Conservation (phyloP, 2,797 vertebrate genomes). For the Limnodromus scolopaceus region DNA sequence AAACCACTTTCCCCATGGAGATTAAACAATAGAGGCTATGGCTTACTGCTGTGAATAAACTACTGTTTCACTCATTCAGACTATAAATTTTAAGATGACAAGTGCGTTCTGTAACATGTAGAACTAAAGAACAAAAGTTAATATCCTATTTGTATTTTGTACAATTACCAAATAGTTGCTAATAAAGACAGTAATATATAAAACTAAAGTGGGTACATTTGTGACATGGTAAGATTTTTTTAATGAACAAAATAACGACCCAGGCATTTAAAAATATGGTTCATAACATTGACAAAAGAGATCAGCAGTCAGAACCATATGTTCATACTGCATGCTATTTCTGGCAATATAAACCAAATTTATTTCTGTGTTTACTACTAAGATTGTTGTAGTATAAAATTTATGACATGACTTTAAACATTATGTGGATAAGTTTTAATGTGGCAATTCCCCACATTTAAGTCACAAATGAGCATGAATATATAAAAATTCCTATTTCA, state of each 20-base stretch:
- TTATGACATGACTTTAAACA: background rate
- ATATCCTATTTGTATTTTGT: background rate
- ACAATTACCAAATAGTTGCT: background rate
- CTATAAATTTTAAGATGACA: background rate
- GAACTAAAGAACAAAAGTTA: background rate
- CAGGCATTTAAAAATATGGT: background rate
- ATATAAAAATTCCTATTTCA: background rate
- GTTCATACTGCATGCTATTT: background rate
- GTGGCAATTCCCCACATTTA: background rate
- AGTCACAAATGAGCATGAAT: background rate
- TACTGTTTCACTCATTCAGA: background rate
- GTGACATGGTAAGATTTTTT: background rate
- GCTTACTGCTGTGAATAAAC: background rate
- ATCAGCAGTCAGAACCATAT: background rate
- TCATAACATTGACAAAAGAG: background rate
- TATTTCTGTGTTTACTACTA: background rate
- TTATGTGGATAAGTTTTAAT: background rate
- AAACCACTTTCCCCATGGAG: background rate
- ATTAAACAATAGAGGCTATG: background rate
- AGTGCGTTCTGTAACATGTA: too few relatives aligned
- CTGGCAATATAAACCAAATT: background rate
- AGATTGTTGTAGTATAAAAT: background rate
- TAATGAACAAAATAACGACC: background rate
- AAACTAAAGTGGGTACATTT: background rate
- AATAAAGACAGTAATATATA: background rate